Evolutionary conservation across 2,113 vertebrate genomes (phyloP).

Genomic region (Mus spicilegus): DNA sequence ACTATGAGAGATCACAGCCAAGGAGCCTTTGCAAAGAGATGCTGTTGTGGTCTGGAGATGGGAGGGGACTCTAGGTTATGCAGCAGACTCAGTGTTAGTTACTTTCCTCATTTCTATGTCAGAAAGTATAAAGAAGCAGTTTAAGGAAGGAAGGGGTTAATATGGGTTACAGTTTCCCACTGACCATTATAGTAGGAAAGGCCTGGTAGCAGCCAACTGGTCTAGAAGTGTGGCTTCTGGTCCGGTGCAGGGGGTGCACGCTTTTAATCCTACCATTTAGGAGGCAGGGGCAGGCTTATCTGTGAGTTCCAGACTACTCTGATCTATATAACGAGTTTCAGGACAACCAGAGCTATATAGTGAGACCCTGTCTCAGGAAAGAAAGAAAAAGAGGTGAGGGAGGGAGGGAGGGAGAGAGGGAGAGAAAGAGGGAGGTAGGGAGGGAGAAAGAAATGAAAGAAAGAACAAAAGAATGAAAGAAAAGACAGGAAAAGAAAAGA

Average conservation of each 20-base stretch:
- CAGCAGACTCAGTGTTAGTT: neutral
- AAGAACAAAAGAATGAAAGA: neutral
- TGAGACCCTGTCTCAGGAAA: neutral
- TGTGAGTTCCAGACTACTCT: neutral
- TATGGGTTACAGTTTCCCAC: no score
- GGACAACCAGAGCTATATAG: neutral
- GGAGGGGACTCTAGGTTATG: neutral
- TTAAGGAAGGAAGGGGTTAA: neutral
- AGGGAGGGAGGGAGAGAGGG: no score
- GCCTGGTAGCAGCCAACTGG: neutral
- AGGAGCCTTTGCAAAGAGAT: neutral
- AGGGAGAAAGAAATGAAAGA: no score
- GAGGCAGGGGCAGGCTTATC: neutral
- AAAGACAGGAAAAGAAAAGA: no score
- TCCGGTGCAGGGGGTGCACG: neutral
- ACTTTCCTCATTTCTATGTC: no score
- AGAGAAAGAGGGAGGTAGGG: no score
- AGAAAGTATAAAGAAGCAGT: neutral
- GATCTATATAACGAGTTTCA: neutral
- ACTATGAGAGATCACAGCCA: neutral
- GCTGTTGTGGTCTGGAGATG: neutral
- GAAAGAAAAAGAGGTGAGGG: no score
- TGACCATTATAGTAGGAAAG: neutral
- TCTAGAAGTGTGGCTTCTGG: neutral
- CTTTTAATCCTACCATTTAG: neutral